A percentile compares a stretch with the other conserved stretches of the same genome.
These are phyloP conservation scores for Bryconaethiops microstoma DNA, from an alignment of 2,797 vertebrate genomes.

Conservation along the genomic window DNA sequence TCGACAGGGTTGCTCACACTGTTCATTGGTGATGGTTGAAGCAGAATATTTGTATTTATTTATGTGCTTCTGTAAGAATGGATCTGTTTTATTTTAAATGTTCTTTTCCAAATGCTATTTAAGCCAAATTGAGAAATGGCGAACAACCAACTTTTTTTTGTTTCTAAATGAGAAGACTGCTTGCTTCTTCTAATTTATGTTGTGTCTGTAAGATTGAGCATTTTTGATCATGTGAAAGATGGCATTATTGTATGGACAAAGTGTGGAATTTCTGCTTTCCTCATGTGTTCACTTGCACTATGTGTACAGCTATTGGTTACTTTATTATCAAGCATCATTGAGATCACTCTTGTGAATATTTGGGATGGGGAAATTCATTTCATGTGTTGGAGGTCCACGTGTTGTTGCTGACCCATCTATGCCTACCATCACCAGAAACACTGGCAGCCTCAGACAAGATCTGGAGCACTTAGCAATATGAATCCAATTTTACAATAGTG, in stretches of 20 bases:
- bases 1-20: conserved; percentile 73
- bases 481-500: conserved; percentile 3
- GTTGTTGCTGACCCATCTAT: conserved; percentile 18
- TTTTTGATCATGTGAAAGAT: conserved; percentile 21
- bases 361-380: conserved; percentile 45
- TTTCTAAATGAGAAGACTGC: conserved; percentile 25
- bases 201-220: conserved; percentile 6
- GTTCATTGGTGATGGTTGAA: conserved; percentile 77
- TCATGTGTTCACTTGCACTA: conserved; percentile 72
- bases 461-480: conserved; percentile 20
- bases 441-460: conserved; percentile 14
- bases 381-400: conserved; percentile 16
- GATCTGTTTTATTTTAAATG: conserved; percentile 56
- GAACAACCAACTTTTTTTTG: conserved; percentile 23
- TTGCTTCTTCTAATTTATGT: conserved; percentile 19
- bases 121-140: conserved; percentile 59
- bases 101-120: conserved; percentile 54
- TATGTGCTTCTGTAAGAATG: conserved; percentile 61
- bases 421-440: conserved; percentile 45
- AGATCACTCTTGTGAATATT: conserved; percentile 57
- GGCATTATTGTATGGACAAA: conserved; percentile 50
- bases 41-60: conserved; percentile 73
- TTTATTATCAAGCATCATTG: conserved; percentile 57
- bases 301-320: conserved; percentile 64
- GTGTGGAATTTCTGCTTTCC: conserved; percentile 66